phyloP scores from a whole-genome alignment of 2,888 invertebrate genomes.

The Leucophenga montana region DNA sequence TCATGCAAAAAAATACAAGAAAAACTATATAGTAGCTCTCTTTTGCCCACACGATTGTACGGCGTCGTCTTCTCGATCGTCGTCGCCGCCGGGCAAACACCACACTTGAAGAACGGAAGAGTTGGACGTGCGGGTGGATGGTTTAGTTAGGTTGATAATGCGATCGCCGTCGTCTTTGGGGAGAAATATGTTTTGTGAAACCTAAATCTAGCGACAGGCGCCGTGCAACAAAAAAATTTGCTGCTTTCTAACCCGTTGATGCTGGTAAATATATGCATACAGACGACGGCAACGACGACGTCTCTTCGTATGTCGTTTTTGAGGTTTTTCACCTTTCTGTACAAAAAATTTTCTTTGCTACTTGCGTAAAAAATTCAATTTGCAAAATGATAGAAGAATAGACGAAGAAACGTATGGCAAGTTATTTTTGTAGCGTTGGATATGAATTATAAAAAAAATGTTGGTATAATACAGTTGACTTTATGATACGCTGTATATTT shows the following conservation, averaged over 20 bases:
- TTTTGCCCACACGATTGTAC: not conserved
- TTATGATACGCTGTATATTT: constrained; percentile 11
- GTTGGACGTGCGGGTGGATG: not conserved
- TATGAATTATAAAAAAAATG: too few species aligned
- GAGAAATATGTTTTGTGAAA: not conserved
- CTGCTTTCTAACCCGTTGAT: not conserved
- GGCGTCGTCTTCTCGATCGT: not conserved
- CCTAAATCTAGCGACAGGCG: constrained; percentile 16
- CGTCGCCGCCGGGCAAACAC: not conserved
- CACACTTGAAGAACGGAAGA: too few species aligned
- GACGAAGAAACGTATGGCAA: constrained; percentile 6
- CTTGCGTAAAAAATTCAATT: not conserved
- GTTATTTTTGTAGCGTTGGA: constrained; percentile 19
- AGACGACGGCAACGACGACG: too few species aligned
- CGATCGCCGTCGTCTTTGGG: not conserved
- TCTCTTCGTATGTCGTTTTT: constrained; percentile 11
- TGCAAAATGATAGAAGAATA: not conserved
- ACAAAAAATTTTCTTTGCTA: not conserved
- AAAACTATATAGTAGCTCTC: not conserved
- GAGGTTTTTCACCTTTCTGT: constrained; percentile 24
- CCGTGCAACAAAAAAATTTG: not conserved
- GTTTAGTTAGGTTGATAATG: not conserved
- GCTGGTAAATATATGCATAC: not conserved
- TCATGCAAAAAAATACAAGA: constrained; percentile 6
- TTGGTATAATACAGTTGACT: too few species aligned